Evolutionary conservation across 1,140 invertebrate genomes (phyloP).

Genomic region (Campoletis sonorensis): DNA sequence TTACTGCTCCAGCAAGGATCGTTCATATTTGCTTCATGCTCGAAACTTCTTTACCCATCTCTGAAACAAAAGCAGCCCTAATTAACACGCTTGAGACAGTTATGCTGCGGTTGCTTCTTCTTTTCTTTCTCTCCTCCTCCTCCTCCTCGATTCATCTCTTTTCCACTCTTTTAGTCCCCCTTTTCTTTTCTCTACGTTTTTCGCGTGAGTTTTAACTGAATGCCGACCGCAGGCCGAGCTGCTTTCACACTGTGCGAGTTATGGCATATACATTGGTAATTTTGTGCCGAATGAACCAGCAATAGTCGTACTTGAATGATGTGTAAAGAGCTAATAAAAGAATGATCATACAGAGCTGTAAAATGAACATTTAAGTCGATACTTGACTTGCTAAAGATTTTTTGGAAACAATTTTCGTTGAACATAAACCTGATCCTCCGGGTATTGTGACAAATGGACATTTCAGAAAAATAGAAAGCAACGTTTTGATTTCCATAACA

Average conservation of each 20-base stretch:
- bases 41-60: slow-evolving; percentile 52
- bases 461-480: too few relatives aligned
- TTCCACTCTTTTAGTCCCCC: background rate
- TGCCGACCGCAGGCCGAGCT: slow-evolving; percentile 32
- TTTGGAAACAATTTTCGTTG: too few relatives aligned
- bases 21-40: slow-evolving; percentile 64
- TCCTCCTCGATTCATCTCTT: slow-evolving; percentile 30
- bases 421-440: too few relatives aligned
- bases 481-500: too few relatives aligned
- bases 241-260: slow-evolving; percentile 1
- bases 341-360: background rate
- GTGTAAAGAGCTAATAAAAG: background rate
- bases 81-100: slow-evolving; percentile 69
- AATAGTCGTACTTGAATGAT: background rate
- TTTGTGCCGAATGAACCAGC: background rate
- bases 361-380: too few relatives aligned
- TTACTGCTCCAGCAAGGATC: slow-evolving; percentile 42
- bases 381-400: too few relatives aligned
- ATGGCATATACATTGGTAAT: slow-evolving; percentile 1
- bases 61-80: slow-evolving; percentile 67
- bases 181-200: slow-evolving; percentile 11
- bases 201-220: slow-evolving; percentile 42
- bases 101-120: slow-evolving; percentile 29
- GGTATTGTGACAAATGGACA: too few relatives aligned
- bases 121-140: slow-evolving; percentile 27